Evolutionary conservation across 1,140 invertebrate species (phyloP), one percentile per base, ranked within the genome.

Genomic region (Pseudomyrmex cubaensis): DNA sequence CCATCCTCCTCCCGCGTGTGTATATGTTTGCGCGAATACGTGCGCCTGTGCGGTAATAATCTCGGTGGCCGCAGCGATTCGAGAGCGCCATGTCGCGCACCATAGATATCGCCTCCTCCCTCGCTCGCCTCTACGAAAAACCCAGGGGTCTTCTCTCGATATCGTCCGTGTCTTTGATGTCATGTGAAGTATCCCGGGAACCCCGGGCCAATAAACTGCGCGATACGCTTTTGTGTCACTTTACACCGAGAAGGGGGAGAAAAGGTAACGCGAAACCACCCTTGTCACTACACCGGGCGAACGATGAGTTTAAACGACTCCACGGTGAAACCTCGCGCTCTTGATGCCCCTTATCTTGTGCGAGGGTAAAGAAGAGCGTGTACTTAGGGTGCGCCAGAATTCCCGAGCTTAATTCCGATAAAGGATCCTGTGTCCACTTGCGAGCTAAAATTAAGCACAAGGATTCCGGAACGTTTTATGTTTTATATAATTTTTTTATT

Each of bases 251-350:
- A 25, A 25, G 2, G 22, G 22, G 22, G 22, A 2, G 25, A 52
- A 62, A 20, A 5, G 7, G 35, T 35, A 80, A 72, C 4, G 61
- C 20, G 76, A 80, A 25, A 22, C 76, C 22, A 15, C 20, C 25
- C n/a, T 61, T 35, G 35, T 35, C 5, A 35, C 7, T 3, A 7
- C 48, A 20, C 13, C 54, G 54, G 20, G 15, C 76, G 44, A 57
- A 22, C 76, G 56, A 72, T 70, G 22, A 78, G 66, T 72, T 80
- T 70, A 72, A 80, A 80, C 1, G 66, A 80, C 44, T 25, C 8
- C 22, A n/a, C 12, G 76, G 48, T 17, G 25, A 80, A n/a, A 10
- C 22, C 67, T 54, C 8, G 52, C 13, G 25, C 8, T 54, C 9
- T 17, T 13, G 35, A 70, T 61, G 44, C 44, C 61, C 46, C 66